Percentiles rank a stretch among this genome's conserved stretches.
These are phyloP conservation scores for Hydropsyche betteni DNA, from an alignment of 2,888 invertebrate genomes.

Conservation along the genomic window DNA sequence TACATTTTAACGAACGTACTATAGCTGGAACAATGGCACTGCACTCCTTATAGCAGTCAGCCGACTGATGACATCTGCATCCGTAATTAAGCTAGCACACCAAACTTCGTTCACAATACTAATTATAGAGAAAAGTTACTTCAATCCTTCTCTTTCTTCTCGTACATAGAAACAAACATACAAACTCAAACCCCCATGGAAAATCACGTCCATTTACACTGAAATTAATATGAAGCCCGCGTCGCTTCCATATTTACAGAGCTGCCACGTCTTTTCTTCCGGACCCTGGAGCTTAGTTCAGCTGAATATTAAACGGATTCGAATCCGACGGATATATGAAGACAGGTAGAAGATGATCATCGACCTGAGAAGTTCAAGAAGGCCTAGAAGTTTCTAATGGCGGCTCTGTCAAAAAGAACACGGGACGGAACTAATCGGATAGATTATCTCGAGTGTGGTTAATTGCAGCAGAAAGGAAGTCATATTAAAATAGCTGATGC, in stretches of 20 bases:
- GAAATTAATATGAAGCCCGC: slow-evolving; percentile 41
- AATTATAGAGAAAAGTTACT: slow-evolving; percentile 5
- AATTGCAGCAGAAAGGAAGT: slow-evolving; percentile 1
- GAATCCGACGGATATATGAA: too few species aligned
- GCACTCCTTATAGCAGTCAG: slow-evolving; percentile 16
- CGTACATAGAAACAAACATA: not conserved
- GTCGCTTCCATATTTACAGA: slow-evolving; percentile 47
- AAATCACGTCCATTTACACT: not conserved
- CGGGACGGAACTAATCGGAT: slow-evolving; percentile 14
- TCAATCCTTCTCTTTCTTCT: slow-evolving; percentile 23
- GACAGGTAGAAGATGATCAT: not conserved
- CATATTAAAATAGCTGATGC: too few species aligned
- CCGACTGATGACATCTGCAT: slow-evolving; percentile 37
- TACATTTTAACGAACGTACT: slow-evolving; percentile 6
- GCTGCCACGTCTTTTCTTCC: slow-evolving; percentile 45
- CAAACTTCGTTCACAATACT: slow-evolving; percentile 14
- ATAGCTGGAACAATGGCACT: slow-evolving; percentile 31
- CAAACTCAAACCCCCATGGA: not conserved
- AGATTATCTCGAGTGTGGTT: slow-evolving; percentile 5
- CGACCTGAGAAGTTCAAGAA: not conserved
- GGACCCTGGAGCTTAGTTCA: slow-evolving; percentile 15
- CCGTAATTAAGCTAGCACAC: slow-evolving; percentile 22
- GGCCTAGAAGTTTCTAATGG: not conserved
- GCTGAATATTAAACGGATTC: too few species aligned
- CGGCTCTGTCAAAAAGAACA: too few species aligned